phyloP scores from a whole-genome alignment of 2,888 invertebrate species.

The Rotaria macrura region DNA sequence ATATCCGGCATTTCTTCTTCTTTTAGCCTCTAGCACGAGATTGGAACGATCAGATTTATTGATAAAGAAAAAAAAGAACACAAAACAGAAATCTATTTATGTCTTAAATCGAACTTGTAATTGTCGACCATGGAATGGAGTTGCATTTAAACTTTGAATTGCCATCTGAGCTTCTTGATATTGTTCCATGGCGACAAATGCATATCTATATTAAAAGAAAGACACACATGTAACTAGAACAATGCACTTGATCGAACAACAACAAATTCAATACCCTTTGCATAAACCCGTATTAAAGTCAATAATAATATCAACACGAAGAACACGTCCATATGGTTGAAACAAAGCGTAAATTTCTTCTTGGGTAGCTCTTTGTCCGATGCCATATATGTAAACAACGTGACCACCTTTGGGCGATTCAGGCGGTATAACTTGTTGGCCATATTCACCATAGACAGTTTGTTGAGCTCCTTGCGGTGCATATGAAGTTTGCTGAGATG shows the following conservation, averaged over 20 bases:
- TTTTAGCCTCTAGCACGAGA: constrained; percentile 15
- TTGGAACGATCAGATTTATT: constrained; percentile 15
- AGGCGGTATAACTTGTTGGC: not conserved
- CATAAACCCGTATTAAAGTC: constrained; percentile 15
- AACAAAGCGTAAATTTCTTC: not conserved
- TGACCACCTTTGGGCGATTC: constrained; percentile 18
- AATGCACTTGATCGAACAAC: not conserved
- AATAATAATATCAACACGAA: constrained; percentile 17
- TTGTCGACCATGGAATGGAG: constrained; percentile 15
- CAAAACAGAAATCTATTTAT: constrained; percentile 6
- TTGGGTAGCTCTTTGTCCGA: constrained; percentile 14
- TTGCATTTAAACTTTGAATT: constrained; percentile 10
- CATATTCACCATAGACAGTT: not conserved
- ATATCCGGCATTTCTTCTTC: not conserved
- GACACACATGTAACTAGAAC: not conserved
- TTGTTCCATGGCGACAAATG: constrained; percentile 12
- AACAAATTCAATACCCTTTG: not conserved
- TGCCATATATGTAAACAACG: constrained; percentile 15
- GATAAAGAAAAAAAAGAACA: constrained; percentile 14
- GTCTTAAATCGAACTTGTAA: constrained; percentile 22
- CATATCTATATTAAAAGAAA: not conserved
- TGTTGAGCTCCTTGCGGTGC: not conserved
- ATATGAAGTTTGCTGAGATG: not conserved
- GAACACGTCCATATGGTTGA: constrained; percentile 14
- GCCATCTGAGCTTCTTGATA: constrained; percentile 18